Conservation (phyloP, 2,888 invertebrate genomes). For the Chalcis sispes region DNA sequence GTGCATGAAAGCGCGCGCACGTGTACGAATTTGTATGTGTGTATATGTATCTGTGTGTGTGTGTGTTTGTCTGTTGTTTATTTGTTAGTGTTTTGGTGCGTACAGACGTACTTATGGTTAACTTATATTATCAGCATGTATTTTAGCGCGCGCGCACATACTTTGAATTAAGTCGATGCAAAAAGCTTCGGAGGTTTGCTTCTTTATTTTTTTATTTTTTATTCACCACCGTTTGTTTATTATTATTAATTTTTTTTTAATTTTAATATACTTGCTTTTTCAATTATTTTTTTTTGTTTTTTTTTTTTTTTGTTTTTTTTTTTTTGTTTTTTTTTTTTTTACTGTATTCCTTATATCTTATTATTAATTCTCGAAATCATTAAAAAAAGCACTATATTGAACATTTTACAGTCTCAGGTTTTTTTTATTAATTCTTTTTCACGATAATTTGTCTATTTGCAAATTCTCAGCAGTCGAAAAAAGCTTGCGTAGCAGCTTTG, state of each 20-base stretch:
- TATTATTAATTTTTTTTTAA: slow-evolving; percentile 12
- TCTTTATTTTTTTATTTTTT: too few relatives aligned
- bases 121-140: too few relatives aligned
- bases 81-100: too few relatives aligned
- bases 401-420: slow-evolving; percentile 52
- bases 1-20: too few relatives aligned
- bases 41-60: neutral
- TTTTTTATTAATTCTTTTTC: slow-evolving; percentile 28
- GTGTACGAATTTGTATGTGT: too few relatives aligned
- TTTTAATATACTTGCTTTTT: slow-evolving; percentile 7
- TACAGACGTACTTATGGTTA: too few relatives aligned
- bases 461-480: slow-evolving; percentile 15
- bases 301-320: too few relatives aligned
- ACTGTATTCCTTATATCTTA: slow-evolving; percentile 5
- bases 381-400: slow-evolving; percentile 44
- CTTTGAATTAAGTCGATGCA: slow-evolving; percentile 40
- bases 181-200: slow-evolving; percentile 39
- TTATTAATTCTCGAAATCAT: slow-evolving; percentile 39
- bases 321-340: too few relatives aligned
- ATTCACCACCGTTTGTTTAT: too few relatives aligned
- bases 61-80: too few relatives aligned
- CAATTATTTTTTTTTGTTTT: neutral
- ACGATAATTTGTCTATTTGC: neutral
- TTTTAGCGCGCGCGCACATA: slow-evolving; percentile 4
- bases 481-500: slow-evolving; percentile 12